A percentile compares a stretch with the other conserved stretches of the same genome.
Conservation (phyloP, 2,797 vertebrate genomes). For the Notolabrus celidotus region DNA sequence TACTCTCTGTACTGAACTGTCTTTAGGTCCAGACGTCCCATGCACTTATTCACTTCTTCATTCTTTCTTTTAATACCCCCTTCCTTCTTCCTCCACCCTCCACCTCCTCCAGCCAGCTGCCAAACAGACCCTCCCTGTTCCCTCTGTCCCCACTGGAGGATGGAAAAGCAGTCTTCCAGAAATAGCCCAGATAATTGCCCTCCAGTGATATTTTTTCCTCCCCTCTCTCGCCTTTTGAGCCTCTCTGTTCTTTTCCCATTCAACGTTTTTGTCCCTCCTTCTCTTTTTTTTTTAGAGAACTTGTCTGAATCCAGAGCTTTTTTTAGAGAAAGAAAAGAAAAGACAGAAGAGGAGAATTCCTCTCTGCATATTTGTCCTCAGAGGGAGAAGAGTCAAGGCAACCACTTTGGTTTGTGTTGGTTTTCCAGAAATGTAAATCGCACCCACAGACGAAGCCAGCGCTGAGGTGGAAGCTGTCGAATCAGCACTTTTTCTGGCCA, state of each 20-base stretch:
- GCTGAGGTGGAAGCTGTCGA: constrained; percentile 16
- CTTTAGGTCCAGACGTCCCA: constrained; percentile 39
- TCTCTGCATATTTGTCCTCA: constrained; percentile 29
- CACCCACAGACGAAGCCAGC: constrained; percentile 33
- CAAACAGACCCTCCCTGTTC: constrained; percentile 79
- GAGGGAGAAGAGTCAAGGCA: constrained; percentile 23
- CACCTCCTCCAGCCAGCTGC: constrained; percentile 68
- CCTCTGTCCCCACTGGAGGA: constrained; percentile 64
- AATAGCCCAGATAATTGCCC: constrained; percentile 83
- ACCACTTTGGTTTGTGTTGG: constrained; percentile 60
- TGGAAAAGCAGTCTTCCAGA: constrained; percentile 80
- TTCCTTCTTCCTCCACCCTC: constrained; percentile 28
- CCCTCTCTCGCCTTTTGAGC: constrained; percentile 20
- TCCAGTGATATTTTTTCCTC: constrained; percentile 67
- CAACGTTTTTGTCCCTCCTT: constrained; percentile 13
- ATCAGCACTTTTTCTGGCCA: constrained; percentile 67
- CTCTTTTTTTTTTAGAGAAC: constrained; percentile 27
- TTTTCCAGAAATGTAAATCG: constrained; percentile 69
- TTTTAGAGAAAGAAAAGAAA: constrained; percentile 17
- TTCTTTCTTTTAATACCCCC: constrained; percentile 13
- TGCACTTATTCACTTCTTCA: constrained; percentile 49
- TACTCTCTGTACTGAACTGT: constrained; percentile 38
- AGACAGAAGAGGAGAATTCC: constrained; percentile 51
- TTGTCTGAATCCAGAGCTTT: constrained; percentile 42
- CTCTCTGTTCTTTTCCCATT: constrained; percentile 42